Percentiles rank a stretch among this genome's conserved stretches.
These are phyloP conservation scores for Nymphalis c-album DNA, from an alignment of 2,888 invertebrate genomes.

Conservation along the genomic window DNA sequence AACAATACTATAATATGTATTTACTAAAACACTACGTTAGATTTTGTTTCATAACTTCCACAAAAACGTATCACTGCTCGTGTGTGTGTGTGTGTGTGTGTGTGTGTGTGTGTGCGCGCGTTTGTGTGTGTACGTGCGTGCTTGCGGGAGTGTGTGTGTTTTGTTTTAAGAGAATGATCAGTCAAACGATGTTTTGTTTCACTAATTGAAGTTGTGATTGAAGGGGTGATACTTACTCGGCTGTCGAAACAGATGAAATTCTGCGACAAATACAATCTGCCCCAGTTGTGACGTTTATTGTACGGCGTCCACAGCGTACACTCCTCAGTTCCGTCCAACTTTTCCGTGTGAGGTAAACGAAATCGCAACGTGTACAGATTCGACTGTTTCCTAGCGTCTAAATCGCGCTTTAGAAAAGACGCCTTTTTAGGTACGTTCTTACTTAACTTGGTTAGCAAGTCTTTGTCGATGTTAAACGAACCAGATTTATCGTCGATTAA, in stretches of 20 bases:
- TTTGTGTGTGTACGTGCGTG: too few relatives aligned
- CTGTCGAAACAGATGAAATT: conserved; percentile 98
- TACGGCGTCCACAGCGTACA: conserved; percentile 97
- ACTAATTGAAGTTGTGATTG: too few relatives aligned
- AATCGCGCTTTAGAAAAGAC: conserved; percentile 95
- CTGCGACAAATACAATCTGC: conserved; percentile 94
- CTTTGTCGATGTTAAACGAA: conserved; percentile 93
- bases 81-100: too few relatives aligned
- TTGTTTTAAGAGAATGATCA: too few relatives aligned
- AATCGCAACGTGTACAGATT: conserved; percentile 93
- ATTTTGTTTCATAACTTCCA: too few relatives aligned
- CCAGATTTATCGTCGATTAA: conserved; percentile 94
- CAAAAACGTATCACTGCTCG: too few relatives aligned
- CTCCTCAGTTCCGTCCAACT: conserved; percentile 96
- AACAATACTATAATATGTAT: too few relatives aligned
- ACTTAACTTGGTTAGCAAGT: conserved; percentile 90
- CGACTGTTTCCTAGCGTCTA: conserved; percentile 96
- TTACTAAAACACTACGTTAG: too few relatives aligned
- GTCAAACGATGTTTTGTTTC: background rate
- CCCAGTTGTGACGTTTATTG: conserved; percentile 93
- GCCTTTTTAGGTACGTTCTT: conserved; percentile 94
- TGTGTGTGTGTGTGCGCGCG: too few relatives aligned
- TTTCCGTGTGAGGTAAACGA: conserved; percentile 93
- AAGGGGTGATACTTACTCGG: conserved; percentile 85
- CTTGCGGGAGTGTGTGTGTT: too few relatives aligned